These are phyloP conservation scores for Lota lota DNA, from an alignment of 2,113 vertebrate genomes.

Conservation along the genomic window DNA sequence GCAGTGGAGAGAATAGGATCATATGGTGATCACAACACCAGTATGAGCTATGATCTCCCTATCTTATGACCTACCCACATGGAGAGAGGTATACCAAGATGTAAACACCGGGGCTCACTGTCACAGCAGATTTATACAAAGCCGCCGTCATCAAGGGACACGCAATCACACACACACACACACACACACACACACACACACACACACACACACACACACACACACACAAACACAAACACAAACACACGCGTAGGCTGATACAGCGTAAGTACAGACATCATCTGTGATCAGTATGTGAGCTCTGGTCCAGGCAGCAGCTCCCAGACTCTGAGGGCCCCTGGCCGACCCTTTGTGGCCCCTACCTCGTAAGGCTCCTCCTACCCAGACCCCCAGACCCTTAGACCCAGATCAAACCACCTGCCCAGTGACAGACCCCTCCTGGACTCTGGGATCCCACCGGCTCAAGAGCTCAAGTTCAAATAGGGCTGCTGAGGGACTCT, in stretches of 20 bases:
- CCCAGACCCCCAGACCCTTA: too few species aligned
- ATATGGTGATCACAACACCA: too few species aligned
- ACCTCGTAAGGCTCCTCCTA: neutral
- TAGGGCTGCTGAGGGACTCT: neutral
- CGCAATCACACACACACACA: conserved; percentile 58
- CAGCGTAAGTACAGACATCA: neutral
- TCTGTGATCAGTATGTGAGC: neutral
- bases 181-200: conserved; percentile 42
- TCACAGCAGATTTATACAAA: neutral
- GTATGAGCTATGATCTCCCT: neutral
- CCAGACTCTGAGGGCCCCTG: neutral
- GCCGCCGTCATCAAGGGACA: conserved; percentile 40
- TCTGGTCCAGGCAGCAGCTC: neutral
- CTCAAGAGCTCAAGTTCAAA: neutral
- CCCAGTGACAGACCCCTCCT: neutral
- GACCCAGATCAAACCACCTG: neutral
- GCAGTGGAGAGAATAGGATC: too few species aligned
- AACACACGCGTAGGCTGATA: neutral
- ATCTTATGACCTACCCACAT: neutral
- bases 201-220: neutral
- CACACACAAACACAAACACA: neutral
- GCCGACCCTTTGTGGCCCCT: neutral
- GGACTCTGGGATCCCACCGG: neutral
- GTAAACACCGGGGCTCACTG: neutral
- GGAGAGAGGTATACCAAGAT: neutral